Conservation (phyloP, 2,797 vertebrate species). For the Oreonectes daqikongensis region DNA sequence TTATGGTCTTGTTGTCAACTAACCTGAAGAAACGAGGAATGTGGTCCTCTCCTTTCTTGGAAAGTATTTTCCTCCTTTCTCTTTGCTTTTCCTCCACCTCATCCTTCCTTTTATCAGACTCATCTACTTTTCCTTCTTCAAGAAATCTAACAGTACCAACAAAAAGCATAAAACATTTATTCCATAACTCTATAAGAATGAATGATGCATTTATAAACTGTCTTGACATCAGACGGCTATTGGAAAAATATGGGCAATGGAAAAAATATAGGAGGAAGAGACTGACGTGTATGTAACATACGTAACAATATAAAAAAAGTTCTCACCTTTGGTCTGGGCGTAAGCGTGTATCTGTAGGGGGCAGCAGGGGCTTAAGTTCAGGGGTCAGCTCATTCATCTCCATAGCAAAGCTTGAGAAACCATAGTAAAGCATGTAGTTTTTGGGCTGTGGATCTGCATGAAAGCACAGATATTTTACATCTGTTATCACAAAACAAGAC, state of each 20-base stretch:
- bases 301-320: no score
- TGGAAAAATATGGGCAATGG: no score
- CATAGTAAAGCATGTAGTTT: constrained; percentile 84
- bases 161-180: background rate
- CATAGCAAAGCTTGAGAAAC: constrained; percentile 90
- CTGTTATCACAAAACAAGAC: background rate
- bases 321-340: constrained; percentile 90
- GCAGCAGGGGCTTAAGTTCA: constrained; percentile 81
- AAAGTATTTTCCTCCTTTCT: constrained; percentile 81
- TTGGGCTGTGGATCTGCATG: constrained; percentile 84
- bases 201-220: no score
- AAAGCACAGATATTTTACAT: constrained; percentile 7
- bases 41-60: constrained; percentile 82
- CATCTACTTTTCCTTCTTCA: constrained; percentile 88
- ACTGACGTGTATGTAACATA: no score
- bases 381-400: constrained; percentile 89
- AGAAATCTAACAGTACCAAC: constrained; percentile 76
- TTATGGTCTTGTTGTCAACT: background rate
- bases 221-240: no score
- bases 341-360: constrained; percentile 87
- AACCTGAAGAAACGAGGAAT: constrained; percentile 91
- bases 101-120: constrained; percentile 85
- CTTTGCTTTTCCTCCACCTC: constrained; percentile 87
- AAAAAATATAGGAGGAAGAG: no score
- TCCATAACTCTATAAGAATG: background rate